Evolutionary conservation across 2,888 invertebrate genomes (phyloP).

Genomic region (Salticus scenicus): DNA sequence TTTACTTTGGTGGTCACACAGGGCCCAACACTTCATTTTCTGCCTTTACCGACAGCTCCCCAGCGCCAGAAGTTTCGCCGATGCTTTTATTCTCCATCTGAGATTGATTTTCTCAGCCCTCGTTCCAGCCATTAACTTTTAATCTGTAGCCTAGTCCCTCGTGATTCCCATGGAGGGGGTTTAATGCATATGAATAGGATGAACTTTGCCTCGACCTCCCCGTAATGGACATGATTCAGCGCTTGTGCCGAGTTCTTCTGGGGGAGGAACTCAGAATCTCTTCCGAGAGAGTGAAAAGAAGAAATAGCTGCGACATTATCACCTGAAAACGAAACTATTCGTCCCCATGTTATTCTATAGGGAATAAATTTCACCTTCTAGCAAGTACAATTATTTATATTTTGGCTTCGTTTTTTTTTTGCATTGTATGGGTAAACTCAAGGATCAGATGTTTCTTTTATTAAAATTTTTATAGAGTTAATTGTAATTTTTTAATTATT

Average conservation of each 20-base stretch:
- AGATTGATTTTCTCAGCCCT: conserved; percentile 69
- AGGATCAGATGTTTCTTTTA: too few relatives aligned
- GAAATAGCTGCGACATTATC: conserved; percentile 21
- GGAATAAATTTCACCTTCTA: too few relatives aligned
- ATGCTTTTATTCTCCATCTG: conserved; percentile 68
- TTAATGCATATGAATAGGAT: conserved; percentile 70
- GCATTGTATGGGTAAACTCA: too few relatives aligned
- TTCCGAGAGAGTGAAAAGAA: conserved; percentile 26
- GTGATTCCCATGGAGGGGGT: conserved; percentile 62
- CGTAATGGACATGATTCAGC: conserved; percentile 69
- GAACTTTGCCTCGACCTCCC: conserved; percentile 64
- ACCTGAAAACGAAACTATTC: too few relatives aligned
- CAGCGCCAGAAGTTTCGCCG: conserved; percentile 68
- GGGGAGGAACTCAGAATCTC: conserved; percentile 17
- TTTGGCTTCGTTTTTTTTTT: too few relatives aligned
- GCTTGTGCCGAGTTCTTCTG: conserved; percentile 29
- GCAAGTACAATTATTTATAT: too few relatives aligned
- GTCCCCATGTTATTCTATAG: too few relatives aligned
- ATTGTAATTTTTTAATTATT: too few relatives aligned
- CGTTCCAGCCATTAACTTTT: conserved; percentile 71
- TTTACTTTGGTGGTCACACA: conserved; percentile 66
- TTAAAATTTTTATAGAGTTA: too few relatives aligned
- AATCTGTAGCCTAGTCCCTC: conserved; percentile 67
- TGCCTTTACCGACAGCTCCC: conserved; percentile 58
- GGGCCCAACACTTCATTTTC: conserved; percentile 70